phyloP scores from a whole-genome alignment of 2,888 invertebrate species.

The Cheilosia urbana region DNA sequence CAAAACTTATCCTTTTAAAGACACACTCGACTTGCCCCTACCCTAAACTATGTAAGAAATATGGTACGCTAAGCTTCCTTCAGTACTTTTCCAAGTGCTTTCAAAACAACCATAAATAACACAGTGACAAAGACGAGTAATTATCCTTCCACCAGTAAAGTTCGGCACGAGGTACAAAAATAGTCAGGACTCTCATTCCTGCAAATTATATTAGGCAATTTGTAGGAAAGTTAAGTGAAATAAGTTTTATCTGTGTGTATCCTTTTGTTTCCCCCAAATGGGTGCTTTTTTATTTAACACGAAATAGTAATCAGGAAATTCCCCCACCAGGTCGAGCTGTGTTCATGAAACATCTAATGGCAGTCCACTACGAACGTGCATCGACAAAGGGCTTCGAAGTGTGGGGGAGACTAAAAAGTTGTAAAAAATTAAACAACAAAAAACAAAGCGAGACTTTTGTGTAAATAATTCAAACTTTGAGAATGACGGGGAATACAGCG shows the following conservation, averaged over 20 bases:
- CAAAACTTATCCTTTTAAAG: too few species aligned
- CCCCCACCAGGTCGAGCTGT: slow-evolving; percentile 15
- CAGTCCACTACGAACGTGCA: background rate
- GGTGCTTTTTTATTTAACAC: slow-evolving; percentile 10
- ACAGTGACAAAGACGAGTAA: slow-evolving; percentile 21
- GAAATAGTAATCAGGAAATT: slow-evolving; percentile 37
- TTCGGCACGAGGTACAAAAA: background rate
- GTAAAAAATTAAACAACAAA: slow-evolving; percentile 15
- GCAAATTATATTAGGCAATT: slow-evolving; percentile 26
- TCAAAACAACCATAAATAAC: slow-evolving; percentile 21
- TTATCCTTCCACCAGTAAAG: slow-evolving; percentile 16
- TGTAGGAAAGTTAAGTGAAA: slow-evolving; percentile 30
- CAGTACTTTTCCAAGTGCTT: background rate
- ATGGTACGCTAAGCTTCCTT: too few species aligned
- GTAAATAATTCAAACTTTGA: slow-evolving; percentile 24
- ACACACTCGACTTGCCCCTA: too few species aligned
- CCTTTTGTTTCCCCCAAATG: slow-evolving; percentile 7
- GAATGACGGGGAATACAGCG: background rate
- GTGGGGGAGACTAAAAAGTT: slow-evolving; percentile 2
- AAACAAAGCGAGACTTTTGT: slow-evolving; percentile 7
- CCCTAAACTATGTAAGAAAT: too few species aligned
- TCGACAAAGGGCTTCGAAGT: background rate
- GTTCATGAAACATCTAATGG: slow-evolving; percentile 10
- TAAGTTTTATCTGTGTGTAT: background rate
- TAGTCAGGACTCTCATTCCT: slow-evolving; percentile 1